phyloP scores from a whole-genome alignment of 2,113 vertebrate genomes.

The Todiramphus chloris region DNA sequence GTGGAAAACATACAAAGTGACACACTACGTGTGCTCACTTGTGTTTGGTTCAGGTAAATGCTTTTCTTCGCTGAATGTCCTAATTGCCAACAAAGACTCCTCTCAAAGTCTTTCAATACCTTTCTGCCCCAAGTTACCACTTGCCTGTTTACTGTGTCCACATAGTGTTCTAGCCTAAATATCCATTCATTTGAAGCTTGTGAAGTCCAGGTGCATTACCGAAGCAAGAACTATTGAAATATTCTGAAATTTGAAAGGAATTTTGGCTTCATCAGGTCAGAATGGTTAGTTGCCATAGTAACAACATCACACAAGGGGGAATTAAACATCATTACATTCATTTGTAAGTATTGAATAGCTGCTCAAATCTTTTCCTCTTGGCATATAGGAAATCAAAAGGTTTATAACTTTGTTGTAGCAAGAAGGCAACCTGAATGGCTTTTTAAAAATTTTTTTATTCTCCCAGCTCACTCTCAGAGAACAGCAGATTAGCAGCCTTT shows the following conservation, averaged over 20 bases:
- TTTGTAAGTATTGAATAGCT: not conserved
- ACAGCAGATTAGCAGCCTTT: not conserved
- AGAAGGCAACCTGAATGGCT: not conserved
- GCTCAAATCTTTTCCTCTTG: not conserved
- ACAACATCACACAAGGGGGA: not conserved
- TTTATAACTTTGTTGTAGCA: not conserved
- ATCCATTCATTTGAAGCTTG: not conserved
- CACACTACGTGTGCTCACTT: rapidly evolving
- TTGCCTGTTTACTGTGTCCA: not conserved
- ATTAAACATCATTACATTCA: not conserved
- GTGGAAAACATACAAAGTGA: not conserved
- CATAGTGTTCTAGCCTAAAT: not conserved
- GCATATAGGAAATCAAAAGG: not conserved
- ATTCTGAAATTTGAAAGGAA: not conserved
- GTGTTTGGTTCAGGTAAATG: not conserved
- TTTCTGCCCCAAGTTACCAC: not conserved
- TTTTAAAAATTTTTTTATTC: not conserved
- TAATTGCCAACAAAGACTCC: not conserved
- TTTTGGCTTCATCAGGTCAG: not conserved
- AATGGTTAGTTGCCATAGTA: not conserved
- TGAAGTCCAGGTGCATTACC: not conserved
- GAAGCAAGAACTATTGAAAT: not conserved
- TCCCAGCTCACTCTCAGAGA: not conserved
- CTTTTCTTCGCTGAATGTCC: not conserved
- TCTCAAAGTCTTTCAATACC: not conserved